Conservation (phyloP, 2,888 invertebrate genomes). For the Liodrosophila aerea region DNA sequence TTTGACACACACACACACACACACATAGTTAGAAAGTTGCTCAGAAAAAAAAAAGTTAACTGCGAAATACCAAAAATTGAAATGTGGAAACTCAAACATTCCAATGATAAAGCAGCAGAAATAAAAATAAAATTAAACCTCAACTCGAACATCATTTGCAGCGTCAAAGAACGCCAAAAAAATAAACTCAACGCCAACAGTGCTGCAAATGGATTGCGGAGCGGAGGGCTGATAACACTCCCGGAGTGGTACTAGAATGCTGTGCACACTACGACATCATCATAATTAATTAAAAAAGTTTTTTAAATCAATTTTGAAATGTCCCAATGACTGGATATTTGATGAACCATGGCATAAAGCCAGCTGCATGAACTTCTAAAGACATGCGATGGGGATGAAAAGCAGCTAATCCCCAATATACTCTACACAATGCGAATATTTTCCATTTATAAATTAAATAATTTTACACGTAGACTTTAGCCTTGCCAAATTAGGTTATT, state of each 20-base stretch:
- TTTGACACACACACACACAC: slow-evolving; percentile 45
- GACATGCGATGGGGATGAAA: background rate
- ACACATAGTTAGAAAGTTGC: slow-evolving; percentile 46
- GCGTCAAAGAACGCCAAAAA: slow-evolving; percentile 61
- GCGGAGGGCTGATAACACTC: background rate
- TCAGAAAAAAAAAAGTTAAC: slow-evolving; percentile 29
- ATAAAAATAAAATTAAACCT: slow-evolving; percentile 26
- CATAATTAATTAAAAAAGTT: slow-evolving; percentile 78
- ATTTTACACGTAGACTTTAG: no score
- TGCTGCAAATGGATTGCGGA: slow-evolving; percentile 47
- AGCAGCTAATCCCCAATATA: background rate
- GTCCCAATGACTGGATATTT: slow-evolving; percentile 65
- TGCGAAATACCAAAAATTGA: slow-evolving; percentile 70
- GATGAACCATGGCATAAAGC: slow-evolving; percentile 58
- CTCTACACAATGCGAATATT: no score
- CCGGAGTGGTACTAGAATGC: slow-evolving; percentile 6
- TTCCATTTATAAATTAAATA: no score
- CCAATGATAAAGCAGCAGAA: slow-evolving; percentile 53
- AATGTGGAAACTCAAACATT: slow-evolving; percentile 75
- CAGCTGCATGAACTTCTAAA: slow-evolving; percentile 33
- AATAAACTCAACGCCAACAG: slow-evolving; percentile 41
- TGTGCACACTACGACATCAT: slow-evolving; percentile 60
- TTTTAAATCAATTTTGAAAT: slow-evolving; percentile 74
- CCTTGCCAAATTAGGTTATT: no score
- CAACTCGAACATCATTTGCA: slow-evolving; percentile 72